Evolutionary conservation across 2,797 vertebrate species (phyloP).

Genomic region (Phataginus tetradactyla): DNA sequence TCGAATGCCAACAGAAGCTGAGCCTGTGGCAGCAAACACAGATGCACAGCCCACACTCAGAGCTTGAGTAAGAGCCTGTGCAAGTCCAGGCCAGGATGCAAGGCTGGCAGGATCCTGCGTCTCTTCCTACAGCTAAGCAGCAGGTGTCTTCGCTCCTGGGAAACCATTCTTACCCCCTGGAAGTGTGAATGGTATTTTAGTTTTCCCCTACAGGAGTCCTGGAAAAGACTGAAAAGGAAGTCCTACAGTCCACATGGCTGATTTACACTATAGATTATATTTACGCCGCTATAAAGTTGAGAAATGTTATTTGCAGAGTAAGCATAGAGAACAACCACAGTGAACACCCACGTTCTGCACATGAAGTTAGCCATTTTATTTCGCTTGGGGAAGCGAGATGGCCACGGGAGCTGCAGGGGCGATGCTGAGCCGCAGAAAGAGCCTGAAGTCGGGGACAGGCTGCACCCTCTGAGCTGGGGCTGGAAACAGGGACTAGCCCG

Average conservation of each 20-base stretch:
- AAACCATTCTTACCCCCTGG: background rate
- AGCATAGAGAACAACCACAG: slow-evolving; percentile 1
- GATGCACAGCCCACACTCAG: background rate
- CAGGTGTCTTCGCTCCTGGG: background rate
- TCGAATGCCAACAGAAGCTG: background rate
- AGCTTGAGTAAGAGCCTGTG: background rate
- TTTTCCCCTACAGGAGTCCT: background rate
- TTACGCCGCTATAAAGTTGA: background rate
- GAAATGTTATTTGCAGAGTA: background rate
- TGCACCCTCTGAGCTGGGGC: accelerated
- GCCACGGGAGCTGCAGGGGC: background rate
- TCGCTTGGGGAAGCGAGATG: background rate
- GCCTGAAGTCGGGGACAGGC: background rate
- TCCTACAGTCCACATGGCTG: background rate
- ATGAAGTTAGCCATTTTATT: background rate
- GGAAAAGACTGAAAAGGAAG: background rate
- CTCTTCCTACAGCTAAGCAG: background rate
- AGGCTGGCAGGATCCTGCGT: background rate
- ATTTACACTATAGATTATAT: background rate
- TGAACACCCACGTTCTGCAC: background rate
- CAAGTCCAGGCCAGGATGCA: background rate
- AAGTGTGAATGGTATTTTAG: slow-evolving; percentile 21
- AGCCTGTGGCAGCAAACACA: background rate
- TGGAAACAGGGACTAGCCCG: background rate
- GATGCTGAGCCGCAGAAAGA: background rate